These are phyloP conservation scores for Drosophila nebulosa DNA, from an alignment of 1,140 invertebrate species.

Conservation along the genomic window DNA sequence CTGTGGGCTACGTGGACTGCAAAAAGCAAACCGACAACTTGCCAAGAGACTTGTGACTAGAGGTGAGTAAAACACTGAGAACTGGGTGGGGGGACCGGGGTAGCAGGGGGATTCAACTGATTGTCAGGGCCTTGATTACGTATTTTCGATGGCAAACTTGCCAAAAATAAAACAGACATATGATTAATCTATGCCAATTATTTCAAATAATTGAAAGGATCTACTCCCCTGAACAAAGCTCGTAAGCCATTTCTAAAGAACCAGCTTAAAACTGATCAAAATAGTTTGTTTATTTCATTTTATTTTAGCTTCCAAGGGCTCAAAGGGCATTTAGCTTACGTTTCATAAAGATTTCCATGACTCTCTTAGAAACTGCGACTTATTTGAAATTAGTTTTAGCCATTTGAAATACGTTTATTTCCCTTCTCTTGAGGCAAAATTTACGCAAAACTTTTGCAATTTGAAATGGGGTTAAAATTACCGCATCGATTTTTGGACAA, in stretches of 20 bases:
- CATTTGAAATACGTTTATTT: background rate
- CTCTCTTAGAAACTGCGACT: too few relatives aligned
- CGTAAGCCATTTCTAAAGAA: too few relatives aligned
- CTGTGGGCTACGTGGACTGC: slow-evolving; percentile 41
- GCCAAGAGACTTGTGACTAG: slow-evolving; percentile 1
- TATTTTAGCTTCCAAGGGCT: too few relatives aligned
- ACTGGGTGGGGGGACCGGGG: too few relatives aligned
- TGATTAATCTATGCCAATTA: slow-evolving; percentile 30
- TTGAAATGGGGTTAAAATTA: too few relatives aligned
- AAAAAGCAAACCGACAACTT: slow-evolving; percentile 24
- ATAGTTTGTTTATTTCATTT: too few relatives aligned
- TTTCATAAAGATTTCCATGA: too few relatives aligned
- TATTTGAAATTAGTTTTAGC: too few relatives aligned
- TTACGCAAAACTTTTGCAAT: too few relatives aligned
- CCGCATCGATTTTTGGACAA: background rate
- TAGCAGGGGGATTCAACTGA: background rate
- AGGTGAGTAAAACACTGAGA: background rate
- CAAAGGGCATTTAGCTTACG: too few relatives aligned
- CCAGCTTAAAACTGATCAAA: too few relatives aligned
- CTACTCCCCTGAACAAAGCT: background rate
- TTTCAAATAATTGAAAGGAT: background rate
- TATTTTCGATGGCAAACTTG: slow-evolving; percentile 7
- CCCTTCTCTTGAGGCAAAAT: background rate
- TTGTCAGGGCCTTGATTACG: slow-evolving; percentile 34
- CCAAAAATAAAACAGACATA: slow-evolving; percentile 4